Evolutionary conservation across 2,113 vertebrate genomes (phyloP).

Genomic region (Psilopogon haemacephalus): DNA sequence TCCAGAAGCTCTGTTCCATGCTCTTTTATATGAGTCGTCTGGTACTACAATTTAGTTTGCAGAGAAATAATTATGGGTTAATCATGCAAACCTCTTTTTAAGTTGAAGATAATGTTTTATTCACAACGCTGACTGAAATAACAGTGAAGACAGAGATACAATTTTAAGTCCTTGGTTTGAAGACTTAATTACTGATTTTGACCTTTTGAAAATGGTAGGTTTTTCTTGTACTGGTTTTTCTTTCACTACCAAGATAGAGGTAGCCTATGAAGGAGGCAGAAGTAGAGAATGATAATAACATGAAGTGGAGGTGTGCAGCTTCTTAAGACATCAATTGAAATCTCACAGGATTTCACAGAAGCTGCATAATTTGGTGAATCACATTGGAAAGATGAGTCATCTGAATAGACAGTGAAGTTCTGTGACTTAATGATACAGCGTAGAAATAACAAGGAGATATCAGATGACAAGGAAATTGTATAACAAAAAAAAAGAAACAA

Average conservation of each 20-base stretch:
- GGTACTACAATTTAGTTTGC: not conserved
- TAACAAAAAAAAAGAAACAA: not conserved
- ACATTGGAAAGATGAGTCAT: constrained; percentile 53
- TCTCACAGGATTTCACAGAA: constrained; percentile 8
- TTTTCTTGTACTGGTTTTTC: not conserved
- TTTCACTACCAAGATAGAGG: not conserved
- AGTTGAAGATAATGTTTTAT: not conserved
- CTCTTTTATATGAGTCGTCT: not conserved
- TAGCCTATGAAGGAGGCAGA: not conserved
- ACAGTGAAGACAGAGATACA: not conserved
- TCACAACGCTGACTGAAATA: not conserved
- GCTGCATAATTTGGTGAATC: constrained; percentile 33
- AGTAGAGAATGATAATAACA: not conserved
- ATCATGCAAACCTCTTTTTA: not conserved
- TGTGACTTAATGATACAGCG: constrained; percentile 6
- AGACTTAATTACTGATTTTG: not conserved
- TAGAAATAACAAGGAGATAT: constrained; percentile 19
- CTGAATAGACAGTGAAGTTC: constrained; percentile 24
- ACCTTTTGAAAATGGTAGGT: not conserved
- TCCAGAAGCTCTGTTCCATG: not conserved
- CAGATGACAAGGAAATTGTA: constrained; percentile 1
- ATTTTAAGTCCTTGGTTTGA: not conserved
- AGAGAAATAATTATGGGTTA: not conserved
- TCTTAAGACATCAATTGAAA: constrained; percentile 3
- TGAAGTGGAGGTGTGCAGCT: constrained; percentile 24